phyloP scores from a whole-genome alignment of 2,113 vertebrate species.

The Balaenoptera acutorostrata region DNA sequence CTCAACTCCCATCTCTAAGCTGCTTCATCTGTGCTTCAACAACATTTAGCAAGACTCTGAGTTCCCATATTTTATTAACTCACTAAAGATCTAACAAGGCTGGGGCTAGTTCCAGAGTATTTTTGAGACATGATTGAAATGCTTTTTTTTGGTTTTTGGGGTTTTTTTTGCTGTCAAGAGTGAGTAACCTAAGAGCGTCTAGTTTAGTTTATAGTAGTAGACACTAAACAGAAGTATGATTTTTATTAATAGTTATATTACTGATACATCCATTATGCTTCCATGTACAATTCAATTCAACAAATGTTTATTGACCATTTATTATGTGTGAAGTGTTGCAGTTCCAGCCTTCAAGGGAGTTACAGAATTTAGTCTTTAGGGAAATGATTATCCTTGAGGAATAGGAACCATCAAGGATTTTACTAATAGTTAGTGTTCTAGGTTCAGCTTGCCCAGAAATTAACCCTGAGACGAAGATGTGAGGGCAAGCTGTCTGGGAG shows the following conservation, averaged over 20 bases:
- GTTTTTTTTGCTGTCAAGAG: neutral
- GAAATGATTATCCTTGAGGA: neutral
- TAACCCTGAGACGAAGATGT: neutral
- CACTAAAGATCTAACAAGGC: neutral
- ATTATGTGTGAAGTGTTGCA: neutral
- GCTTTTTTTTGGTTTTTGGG: neutral
- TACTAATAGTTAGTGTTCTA: neutral
- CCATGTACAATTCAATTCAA: neutral
- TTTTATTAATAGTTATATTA: constrained; percentile 5
- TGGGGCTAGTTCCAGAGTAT: neutral
- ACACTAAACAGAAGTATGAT: neutral
- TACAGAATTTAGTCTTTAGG: neutral
- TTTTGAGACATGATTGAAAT: neutral
- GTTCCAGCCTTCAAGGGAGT: neutral
- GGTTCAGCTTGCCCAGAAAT: neutral
- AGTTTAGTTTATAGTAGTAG: neutral
- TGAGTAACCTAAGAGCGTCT: neutral
- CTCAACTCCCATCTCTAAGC: neutral
- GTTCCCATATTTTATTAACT: neutral
- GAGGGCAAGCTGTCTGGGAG: neutral
- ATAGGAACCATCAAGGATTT: neutral
- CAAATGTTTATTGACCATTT: neutral
- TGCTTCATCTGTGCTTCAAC: neutral
- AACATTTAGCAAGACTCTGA: neutral
- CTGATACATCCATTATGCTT: neutral